A percentile compares a stretch with the other conserved stretches of the same genome.
Conservation (phyloP, 1,140 invertebrate genomes). For the Micrasema minimum region DNA sequence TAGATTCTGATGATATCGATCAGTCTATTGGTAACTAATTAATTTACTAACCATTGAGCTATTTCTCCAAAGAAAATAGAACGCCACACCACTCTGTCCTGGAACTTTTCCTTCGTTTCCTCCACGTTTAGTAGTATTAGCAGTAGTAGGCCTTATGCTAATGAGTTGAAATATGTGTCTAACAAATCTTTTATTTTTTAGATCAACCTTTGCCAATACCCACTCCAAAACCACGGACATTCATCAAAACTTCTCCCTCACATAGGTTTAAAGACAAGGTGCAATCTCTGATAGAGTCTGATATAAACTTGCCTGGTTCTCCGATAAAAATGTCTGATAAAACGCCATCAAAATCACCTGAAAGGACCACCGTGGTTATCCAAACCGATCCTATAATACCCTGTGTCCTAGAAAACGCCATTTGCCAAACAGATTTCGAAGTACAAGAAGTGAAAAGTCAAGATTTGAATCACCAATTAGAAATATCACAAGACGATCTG, state of each 20-base stretch:
- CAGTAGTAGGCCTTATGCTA: too few relatives aligned
- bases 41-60: too few relatives aligned
- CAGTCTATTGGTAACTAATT: constrained; percentile 29
- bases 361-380: constrained; percentile 36
- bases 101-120: too few relatives aligned
- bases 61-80: too few relatives aligned
- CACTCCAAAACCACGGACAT: constrained; percentile 42
- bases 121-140: too few relatives aligned
- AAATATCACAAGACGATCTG: constrained; percentile 50
- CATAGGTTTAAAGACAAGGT: constrained; percentile 28
- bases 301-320: constrained; percentile 48
- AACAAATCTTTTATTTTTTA: too few relatives aligned
- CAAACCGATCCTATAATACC: constrained; percentile 42
- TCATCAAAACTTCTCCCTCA: constrained; percentile 34
- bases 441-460: constrained; percentile 3
- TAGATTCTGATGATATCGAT: constrained; percentile 36
- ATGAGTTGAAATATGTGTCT: too few relatives aligned
- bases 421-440: constrained; percentile 46
- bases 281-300: neutral
- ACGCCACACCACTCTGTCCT: too few relatives aligned
- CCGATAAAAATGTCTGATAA: constrained; percentile 45
- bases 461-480: constrained; percentile 16
- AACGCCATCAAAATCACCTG: constrained; percentile 27
- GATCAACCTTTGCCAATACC: constrained; percentile 36
- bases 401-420: constrained; percentile 9